phyloP scores from a whole-genome alignment of 2,113 vertebrate genomes.

The Scatophagus argus region DNA sequence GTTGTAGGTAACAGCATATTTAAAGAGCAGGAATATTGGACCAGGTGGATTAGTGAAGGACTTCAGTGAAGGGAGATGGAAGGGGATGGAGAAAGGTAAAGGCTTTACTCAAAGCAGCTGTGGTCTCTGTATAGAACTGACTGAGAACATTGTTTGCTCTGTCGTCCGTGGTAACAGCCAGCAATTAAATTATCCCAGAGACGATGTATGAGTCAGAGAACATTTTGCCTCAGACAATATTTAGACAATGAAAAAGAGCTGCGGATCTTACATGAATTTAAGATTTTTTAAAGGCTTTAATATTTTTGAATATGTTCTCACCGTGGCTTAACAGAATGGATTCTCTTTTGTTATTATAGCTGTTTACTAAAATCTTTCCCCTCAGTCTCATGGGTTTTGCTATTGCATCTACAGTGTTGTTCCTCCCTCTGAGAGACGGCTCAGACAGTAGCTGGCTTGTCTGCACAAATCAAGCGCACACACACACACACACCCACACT shows the following conservation, averaged over 20 bases:
- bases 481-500: background rate
- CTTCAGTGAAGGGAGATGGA: background rate
- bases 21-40: background rate
- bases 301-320: too few relatives aligned
- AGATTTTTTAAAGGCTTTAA: background rate
- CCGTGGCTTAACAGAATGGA: background rate
- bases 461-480: background rate
- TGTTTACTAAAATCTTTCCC: conserved; percentile 7
- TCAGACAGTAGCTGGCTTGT: conserved; percentile 36
- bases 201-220: conserved; percentile 48
- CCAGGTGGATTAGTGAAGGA: background rate
- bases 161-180: conserved; percentile 64
- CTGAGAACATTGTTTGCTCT: conserved; percentile 43
- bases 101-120: conserved; percentile 28
- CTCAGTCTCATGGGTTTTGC: conserved; percentile 23
- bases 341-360: background rate
- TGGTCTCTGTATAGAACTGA: conserved; percentile 21
- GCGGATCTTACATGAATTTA: background rate
- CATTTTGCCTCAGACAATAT: conserved; percentile 35
- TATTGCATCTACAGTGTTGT: conserved; percentile 28
- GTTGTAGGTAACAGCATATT: background rate
- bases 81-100: conserved; percentile 14
- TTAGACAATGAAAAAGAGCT: conserved; percentile 20
- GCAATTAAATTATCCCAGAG: conserved; percentile 26
- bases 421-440: background rate